Percentiles rank a stretch among this genome's conserved stretches.
Evolutionary conservation across 2,797 vertebrate genomes (phyloP).

Genomic region (Aythya fuligula): DNA sequence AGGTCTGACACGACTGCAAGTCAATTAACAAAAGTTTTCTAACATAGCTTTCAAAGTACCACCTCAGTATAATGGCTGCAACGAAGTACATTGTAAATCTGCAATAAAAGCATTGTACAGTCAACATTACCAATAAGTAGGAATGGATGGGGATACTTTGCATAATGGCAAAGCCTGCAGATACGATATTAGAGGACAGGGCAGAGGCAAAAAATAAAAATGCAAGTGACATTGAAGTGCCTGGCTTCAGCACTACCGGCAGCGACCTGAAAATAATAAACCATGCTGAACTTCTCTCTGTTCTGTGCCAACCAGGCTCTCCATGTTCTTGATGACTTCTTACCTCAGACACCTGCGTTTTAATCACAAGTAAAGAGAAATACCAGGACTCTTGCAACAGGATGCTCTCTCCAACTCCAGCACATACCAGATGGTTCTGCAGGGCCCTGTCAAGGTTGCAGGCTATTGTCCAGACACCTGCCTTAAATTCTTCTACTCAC

Average conservation of each 20-base stretch:
- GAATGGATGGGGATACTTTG: neutral
- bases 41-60: neutral
- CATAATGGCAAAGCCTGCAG: fast-evolving
- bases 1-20: neutral
- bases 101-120: neutral
- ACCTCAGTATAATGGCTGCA: neutral
- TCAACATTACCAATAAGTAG: neutral
- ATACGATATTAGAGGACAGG: neutral
- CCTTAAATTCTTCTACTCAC: neutral
- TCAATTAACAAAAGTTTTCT: neutral
- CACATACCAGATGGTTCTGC: fast-evolving
- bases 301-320: neutral
- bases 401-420: neutral
- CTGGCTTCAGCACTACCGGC: neutral
- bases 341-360: neutral
- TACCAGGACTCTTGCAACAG: neutral
- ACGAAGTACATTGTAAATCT: neutral
- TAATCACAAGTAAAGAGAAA: neutral
- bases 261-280: slow-evolving; percentile 11
- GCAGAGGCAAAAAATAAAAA: neutral
- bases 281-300: neutral
- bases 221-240: neutral
- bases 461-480: neutral
- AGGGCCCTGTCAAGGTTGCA: neutral
- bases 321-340: neutral